A percentile compares a stretch with the other conserved stretches of the same genome.
These are phyloP conservation scores for Amblyteles armatorius DNA, from an alignment of 2,888 invertebrate species.

Conservation along the genomic window DNA sequence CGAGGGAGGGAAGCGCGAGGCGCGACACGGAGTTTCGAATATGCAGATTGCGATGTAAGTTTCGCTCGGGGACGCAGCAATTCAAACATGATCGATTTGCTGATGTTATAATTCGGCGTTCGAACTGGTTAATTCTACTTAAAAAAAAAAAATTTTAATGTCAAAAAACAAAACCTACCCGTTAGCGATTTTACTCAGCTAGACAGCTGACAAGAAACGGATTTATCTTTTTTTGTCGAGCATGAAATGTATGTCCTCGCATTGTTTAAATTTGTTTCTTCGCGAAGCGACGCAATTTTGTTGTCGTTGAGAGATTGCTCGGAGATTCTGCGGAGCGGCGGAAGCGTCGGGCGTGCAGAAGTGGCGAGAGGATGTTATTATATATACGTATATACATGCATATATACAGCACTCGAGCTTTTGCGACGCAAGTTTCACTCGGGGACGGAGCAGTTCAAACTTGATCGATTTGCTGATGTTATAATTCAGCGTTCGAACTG, in stretches of 20 bases:
- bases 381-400: no score
- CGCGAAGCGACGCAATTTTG: constrained; percentile 13
- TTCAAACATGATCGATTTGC: no score
- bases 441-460: no score
- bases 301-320: constrained; percentile 26
- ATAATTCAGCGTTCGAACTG: no score
- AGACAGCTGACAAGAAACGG: neutral
- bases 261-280: neutral
- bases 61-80: no score
- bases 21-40: neutral
- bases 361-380: neutral
- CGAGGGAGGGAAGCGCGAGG: neutral
- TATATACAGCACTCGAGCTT: no score
- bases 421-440: neutral
- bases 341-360: neutral
- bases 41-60: neutral
- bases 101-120: no score
- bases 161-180: neutral
- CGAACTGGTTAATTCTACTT: no score
- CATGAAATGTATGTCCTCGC: neutral
- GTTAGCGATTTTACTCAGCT: neutral
- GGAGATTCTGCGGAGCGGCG: constrained; percentile 5
- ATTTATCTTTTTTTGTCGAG: neutral
- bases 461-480: no score
- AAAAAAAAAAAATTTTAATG: no score